Percentiles rank a stretch among this genome's conserved stretches.
Evolutionary conservation across 2,888 invertebrate genomes (phyloP).

Genomic region (Spilosoma lubricipeda): DNA sequence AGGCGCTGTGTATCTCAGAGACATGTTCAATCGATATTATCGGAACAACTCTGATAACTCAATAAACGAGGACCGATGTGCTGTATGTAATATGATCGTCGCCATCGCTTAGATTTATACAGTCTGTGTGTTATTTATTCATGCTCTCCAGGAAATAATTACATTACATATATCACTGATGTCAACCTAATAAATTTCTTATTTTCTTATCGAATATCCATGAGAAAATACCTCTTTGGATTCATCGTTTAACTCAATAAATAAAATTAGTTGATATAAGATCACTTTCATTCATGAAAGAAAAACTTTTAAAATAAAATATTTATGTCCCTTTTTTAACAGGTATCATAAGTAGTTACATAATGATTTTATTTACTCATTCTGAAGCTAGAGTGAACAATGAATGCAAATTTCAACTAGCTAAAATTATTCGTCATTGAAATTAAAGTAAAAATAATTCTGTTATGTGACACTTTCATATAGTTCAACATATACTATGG

Average conservation of each 20-base stretch:
- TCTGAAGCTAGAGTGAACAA: neutral
- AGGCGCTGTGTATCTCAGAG: conserved; percentile 34
- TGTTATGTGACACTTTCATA: neutral
- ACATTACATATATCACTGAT: neutral
- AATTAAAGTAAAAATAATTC: neutral
- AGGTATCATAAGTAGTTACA: neutral
- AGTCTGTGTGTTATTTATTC: conserved; percentile 22
- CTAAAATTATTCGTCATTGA: neutral
- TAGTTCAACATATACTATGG: neutral
- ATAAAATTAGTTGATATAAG: neutral
- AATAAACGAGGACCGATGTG: conserved; percentile 55
- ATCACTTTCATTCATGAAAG: neutral
- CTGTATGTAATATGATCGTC: conserved; percentile 51
- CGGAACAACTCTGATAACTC: conserved; percentile 61
- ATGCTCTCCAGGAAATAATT: conserved; percentile 3
- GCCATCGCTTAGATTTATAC: conserved; percentile 52
- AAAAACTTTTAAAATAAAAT: no score
- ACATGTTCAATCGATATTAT: conserved; percentile 45
- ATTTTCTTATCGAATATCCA: neutral
- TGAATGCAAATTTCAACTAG: neutral
- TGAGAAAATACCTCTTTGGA: neutral
- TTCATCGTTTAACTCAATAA: neutral
- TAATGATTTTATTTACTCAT: neutral
- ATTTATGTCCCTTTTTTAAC: neutral
- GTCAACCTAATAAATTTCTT: neutral